A percentile compares a stretch with the other conserved stretches of the same genome.
These are phyloP conservation scores for Poecilia velifera DNA, from an alignment of 2,797 vertebrate genomes.

Conservation along the genomic window DNA sequence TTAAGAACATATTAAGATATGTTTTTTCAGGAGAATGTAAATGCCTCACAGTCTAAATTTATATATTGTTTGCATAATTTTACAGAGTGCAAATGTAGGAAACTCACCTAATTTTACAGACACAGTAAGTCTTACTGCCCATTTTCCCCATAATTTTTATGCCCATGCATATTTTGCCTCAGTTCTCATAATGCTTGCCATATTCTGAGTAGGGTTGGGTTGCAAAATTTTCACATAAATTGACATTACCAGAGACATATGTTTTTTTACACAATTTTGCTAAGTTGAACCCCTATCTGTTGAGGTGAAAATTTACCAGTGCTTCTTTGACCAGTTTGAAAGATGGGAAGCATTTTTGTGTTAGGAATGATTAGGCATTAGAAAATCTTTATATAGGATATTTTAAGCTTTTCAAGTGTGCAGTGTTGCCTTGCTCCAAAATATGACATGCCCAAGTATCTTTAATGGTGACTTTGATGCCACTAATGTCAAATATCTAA, in stretches of 20 bases:
- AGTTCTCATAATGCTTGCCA: neutral
- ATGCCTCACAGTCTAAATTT: constrained; percentile 30
- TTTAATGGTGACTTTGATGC: neutral
- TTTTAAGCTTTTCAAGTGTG: neutral
- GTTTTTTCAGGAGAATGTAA: neutral
- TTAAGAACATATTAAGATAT: neutral
- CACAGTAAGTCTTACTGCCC: constrained; percentile 53
- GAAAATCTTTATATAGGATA: neutral
- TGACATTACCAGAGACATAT: neutral
- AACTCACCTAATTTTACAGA: constrained; percentile 46
- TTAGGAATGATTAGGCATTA: neutral
- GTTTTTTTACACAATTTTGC: neutral
- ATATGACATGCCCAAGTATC: neutral
- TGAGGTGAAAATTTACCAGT: neutral
- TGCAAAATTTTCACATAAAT: neutral
- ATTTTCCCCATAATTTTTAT: neutral
- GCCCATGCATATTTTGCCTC: constrained; percentile 2
- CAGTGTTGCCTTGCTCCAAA: neutral
- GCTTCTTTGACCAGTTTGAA: neutral
- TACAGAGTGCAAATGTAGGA: constrained; percentile 58
- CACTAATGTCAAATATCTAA: neutral
- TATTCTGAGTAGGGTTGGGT: constrained; percentile 9
- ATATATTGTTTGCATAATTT: constrained; percentile 53
- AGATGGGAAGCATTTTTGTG: neutral
- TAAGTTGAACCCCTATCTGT: neutral